Base-by-base conservation (phyloP, 2,113 vertebrate species). In the Ancistrus triradiatus region DNA sequence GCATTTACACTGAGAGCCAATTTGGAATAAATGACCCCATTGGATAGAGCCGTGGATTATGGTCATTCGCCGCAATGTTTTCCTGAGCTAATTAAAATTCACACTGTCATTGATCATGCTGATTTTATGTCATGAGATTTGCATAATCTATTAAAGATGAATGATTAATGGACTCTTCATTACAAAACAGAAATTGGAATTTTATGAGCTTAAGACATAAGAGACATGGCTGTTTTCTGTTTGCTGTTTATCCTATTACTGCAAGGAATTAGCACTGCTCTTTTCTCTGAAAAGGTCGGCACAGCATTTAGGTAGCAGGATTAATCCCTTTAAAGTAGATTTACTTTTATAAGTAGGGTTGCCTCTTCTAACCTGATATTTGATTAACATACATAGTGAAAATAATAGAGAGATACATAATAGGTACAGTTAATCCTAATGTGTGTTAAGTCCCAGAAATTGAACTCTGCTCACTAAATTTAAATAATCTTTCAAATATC, bases 111-210 rank as follows among this genome's bases (percentile, higher is more conserved):
- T 95, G 94, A 96, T 95, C 90, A 90, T 91, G 92, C 94, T 93
- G 93, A 95, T 95, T 94, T 91, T 87, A 92, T 91, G 90, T 92
- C 86, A 82, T 66, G 77, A 70, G 78, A 95, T 97, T 94, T 95
- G 92, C 93, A 95, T 98, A 95, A 97, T 95, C 93, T 95, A 91
- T 94, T 97, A 94, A 95, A 98, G 91, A 97, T 93, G 91, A 93
- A 94, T 92, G 93, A 95, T 94, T 94, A 92, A 92, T 94, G 64
- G 85, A 90, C 85, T 88, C 82, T 89, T 91, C 87, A 86, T 86
- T 85, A 80, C 70, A 80, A 70, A 83, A 80, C 83, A 82, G 80
- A 81, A 81, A 84, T 83, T 86, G 72, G 79, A 80, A 72, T 84
- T 85, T 73, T 81, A 79, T 81, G 77, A 53, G 71, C 35, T 68